Evolutionary conservation across 2,113 vertebrate genomes (phyloP).

Genomic region (Rhinoderma darwinii): DNA sequence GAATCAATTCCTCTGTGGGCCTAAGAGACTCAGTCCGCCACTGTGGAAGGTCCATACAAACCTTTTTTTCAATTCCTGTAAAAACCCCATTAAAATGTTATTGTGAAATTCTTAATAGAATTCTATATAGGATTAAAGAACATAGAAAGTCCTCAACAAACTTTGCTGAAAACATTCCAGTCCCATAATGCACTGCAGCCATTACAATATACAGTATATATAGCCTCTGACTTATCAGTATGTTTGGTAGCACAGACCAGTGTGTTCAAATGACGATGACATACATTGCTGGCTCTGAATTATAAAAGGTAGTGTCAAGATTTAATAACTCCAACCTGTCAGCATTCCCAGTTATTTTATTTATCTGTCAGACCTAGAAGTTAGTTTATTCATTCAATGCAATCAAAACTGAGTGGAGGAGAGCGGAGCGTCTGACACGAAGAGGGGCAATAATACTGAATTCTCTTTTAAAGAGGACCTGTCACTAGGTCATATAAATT

Average conservation of each 20-base stretch:
- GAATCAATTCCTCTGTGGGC: too few species aligned
- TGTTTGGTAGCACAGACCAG: not conserved
- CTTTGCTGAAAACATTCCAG: not conserved
- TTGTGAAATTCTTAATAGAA: not conserved
- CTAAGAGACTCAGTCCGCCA: too few species aligned
- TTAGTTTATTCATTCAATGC: conserved; percentile 49
- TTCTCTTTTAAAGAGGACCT: too few species aligned
- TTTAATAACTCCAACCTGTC: not conserved
- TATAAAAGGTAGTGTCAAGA: conserved; percentile 2
- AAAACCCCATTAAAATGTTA: not conserved
- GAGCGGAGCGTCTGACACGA: conserved; percentile 33
- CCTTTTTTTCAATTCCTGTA: too few species aligned
- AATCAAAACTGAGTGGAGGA: conserved; percentile 20
- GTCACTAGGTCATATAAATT: too few species aligned
- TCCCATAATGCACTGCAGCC: not conserved
- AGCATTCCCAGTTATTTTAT: conserved; percentile 19
- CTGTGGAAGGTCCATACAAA: too few species aligned
- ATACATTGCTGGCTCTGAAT: not conserved
- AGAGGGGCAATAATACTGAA: not conserved
- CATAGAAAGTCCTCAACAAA: not conserved
- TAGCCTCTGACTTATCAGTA: not conserved
- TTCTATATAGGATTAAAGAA: not conserved
- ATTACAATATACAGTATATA: not conserved
- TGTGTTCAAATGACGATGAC: not conserved
- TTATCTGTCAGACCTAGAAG: conserved; percentile 45